phyloP scores from a whole-genome alignment of 2,888 invertebrate species.

The Sylvicola fuscatus region DNA sequence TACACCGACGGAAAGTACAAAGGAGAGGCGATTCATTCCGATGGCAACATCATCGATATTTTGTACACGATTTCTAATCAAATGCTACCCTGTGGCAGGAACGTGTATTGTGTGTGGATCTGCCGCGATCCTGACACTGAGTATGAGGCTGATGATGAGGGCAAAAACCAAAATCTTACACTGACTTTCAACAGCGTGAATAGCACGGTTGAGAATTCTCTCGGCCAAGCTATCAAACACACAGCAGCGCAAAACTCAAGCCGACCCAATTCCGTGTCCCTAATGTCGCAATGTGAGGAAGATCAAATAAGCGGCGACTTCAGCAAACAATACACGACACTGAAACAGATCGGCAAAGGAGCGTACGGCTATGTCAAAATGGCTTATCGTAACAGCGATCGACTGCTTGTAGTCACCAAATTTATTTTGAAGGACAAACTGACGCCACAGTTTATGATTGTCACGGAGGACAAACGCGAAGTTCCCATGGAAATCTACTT shows the following conservation, averaged over 20 bases:
- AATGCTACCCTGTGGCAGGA: conserved; percentile 27
- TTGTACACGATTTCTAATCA: conserved; percentile 32
- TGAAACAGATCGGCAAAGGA: conserved; percentile 42
- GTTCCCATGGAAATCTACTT: conserved; percentile 46
- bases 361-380: conserved; percentile 53
- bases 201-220: conserved; percentile 22
- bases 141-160: conserved; percentile 9
- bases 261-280: conserved; percentile 32
- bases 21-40: conserved; percentile 14
- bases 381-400: conserved; percentile 38
- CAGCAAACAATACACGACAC: conserved; percentile 33
- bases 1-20: conserved; percentile 13
- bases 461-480: conserved; percentile 32
- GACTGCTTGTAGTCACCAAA: conserved; percentile 43
- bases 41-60: conserved; percentile 14
- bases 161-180: conserved; percentile 19
- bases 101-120: conserved; percentile 40
- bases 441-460: conserved; percentile 17
- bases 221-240: conserved; percentile 15
- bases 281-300: conserved; percentile 32
- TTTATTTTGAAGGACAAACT: conserved; percentile 43
- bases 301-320: conserved; percentile 32
- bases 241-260: conserved; percentile 16
- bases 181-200: conserved; percentile 25
- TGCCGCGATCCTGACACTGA: conserved; percentile 28